Percentiles rank a stretch among this genome's conserved stretches.
Evolutionary conservation across 92 coral and sea anemone genomes (phyloP).

Genomic region (Phenganax subtilis): DNA sequence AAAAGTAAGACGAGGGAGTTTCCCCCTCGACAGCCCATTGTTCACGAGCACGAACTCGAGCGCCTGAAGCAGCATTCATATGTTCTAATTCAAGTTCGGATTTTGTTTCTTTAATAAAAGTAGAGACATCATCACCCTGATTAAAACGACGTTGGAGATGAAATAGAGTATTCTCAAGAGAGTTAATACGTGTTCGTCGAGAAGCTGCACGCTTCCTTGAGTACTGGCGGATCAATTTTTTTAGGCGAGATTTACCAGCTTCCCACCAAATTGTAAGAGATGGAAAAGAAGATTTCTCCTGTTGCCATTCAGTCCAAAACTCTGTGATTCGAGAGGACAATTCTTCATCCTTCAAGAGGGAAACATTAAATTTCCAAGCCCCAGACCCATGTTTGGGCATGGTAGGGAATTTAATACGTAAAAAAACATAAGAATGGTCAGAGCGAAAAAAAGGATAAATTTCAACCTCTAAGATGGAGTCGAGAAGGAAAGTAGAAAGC

Average conservation of each 20-base stretch:
- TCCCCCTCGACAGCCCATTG: slow-evolving; percentile 18
- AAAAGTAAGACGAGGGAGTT: background rate
- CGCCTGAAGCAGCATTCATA: background rate
- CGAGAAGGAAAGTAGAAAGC: background rate
- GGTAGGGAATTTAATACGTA: background rate
- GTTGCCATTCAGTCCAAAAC: background rate
- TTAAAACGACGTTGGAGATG: background rate
- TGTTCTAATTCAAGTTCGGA: background rate
- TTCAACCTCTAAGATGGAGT: background rate
- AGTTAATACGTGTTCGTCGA: background rate
- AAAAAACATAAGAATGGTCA: slow-evolving; percentile 12
- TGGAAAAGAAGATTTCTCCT: background rate
- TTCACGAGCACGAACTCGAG: background rate
- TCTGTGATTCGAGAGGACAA: background rate
- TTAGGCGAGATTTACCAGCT: slow-evolving; percentile 7
- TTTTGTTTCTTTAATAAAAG: background rate
- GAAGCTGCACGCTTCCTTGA: background rate
- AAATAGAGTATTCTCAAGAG: background rate
- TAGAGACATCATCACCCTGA: background rate
- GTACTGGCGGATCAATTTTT: background rate
- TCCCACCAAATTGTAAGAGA: slow-evolving; percentile 2
- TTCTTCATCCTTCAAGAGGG: background rate
- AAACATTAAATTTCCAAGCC: background rate
- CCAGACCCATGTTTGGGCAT: background rate
- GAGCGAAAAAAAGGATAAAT: slow-evolving; percentile 20